phyloP scores from a whole-genome alignment of 2,113 vertebrate species.

The Rhagologus leucostigma region DNA sequence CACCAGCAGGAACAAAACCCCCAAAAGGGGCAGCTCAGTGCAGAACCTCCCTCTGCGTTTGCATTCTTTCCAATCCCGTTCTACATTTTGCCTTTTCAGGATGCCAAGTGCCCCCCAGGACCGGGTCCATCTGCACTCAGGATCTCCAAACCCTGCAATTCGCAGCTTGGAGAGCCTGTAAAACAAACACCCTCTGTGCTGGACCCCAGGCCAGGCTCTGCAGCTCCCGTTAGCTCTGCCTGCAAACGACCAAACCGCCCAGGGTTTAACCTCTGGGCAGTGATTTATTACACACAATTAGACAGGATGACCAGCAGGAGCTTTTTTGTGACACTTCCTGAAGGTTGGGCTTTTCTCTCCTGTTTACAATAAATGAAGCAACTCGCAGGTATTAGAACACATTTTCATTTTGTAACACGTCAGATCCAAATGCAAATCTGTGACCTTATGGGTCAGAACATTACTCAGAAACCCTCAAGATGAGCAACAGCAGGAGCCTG shows the following conservation, averaged over 20 bases:
- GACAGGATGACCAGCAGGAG: not conserved
- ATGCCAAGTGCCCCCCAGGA: not conserved
- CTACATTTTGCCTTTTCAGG: not conserved
- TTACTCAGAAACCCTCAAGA: not conserved
- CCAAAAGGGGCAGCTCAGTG: not conserved
- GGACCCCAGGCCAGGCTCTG: not conserved
- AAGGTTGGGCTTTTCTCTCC: not conserved
- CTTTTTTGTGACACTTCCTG: not conserved
- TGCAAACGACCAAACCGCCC: not conserved
- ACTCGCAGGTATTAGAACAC: not conserved
- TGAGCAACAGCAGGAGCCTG: not conserved
- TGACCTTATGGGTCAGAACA: conserved; percentile 11
- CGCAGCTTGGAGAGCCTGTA: not conserved
- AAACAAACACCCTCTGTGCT: not conserved
- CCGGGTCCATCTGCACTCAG: fast-evolving
- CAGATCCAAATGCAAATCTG: not conserved
- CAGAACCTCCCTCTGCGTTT: not conserved
- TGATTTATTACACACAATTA: not conserved
- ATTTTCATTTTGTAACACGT: not conserved
- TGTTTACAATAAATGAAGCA: not conserved
- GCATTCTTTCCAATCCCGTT: not conserved
- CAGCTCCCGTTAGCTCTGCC: not conserved
- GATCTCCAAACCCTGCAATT: not conserved
- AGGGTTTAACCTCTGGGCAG: not conserved
- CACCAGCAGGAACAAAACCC: not conserved